phyloP scores from a whole-genome alignment of 1,140 invertebrate genomes.

The Batillaria attramentaria region DNA sequence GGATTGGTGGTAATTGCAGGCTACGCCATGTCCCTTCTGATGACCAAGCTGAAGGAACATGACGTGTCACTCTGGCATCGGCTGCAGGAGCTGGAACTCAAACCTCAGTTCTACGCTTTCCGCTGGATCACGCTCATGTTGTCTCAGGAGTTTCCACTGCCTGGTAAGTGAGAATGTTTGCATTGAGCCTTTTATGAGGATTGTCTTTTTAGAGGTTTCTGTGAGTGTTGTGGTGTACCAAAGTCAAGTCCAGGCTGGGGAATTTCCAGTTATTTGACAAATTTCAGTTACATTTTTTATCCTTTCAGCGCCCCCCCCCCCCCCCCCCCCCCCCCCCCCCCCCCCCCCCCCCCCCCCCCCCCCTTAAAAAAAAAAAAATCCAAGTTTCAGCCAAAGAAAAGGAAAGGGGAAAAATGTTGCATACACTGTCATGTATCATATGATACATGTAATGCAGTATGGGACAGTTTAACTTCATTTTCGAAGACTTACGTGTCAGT shows the following conservation, averaged over 20 bases:
- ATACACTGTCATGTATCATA: too few relatives aligned
- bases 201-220: background rate
- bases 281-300: too few relatives aligned
- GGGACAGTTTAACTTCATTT: too few relatives aligned
- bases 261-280: too few relatives aligned
- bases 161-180: constrained; percentile 68
- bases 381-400: too few relatives aligned
- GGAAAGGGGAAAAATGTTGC: too few relatives aligned
- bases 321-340: too few relatives aligned
- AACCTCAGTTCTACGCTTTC: constrained; percentile 97
- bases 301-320: too few relatives aligned
- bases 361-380: too few relatives aligned
- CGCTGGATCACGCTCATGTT: constrained; percentile 97
- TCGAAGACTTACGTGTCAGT: too few relatives aligned
- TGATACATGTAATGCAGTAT: too few relatives aligned
- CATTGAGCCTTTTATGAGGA: background rate
- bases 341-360: too few relatives aligned
- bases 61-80: constrained; percentile 85
- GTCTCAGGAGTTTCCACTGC: constrained; percentile 97
- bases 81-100: constrained; percentile 86
- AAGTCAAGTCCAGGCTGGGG: background rate
- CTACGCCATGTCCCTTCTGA: constrained; percentile 76
- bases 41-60: constrained; percentile 81
- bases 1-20: constrained; percentile 47
- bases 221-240: background rate